Evolutionary conservation across 2,888 invertebrate species (phyloP), one percentile per base, ranked within the genome.

Genomic region (Drosophila anomalata): DNA sequence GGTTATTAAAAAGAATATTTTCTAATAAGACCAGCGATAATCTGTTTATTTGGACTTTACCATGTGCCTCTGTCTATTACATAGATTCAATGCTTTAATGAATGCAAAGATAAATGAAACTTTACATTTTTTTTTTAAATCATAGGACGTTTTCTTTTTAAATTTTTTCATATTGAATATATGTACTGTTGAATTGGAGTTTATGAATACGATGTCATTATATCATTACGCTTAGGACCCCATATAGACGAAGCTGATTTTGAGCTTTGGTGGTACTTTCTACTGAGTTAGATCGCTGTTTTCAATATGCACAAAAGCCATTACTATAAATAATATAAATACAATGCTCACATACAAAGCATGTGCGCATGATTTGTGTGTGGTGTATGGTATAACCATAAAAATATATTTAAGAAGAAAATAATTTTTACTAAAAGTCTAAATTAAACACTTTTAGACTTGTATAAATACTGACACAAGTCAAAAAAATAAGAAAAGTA

Each of bases 181-280:
- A 44, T 48, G 29, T 60, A 20, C 7, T n/a, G n/a, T n/a, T n/a
- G 11, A 26, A 31, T 22, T 20, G 22, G 22, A 24, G 12, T 12
- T 56, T 14, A 26, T 29, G 5, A 6, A 33, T 20, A 24, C 4
- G 2, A 50, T 26, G 36, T 42, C 52, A 39, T 41, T 22, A 50
- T 65, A 26, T 58, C 14, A 59, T 60, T 78, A 51, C 55, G 86
- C 78, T 80, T 83, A 86, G 82, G 81, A 80, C 80, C 81, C 87
- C 87, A 87, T 84, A 87, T 86, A 84, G 86, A 83, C 80, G 86
- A 82, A 82, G 73, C 82, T 82, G 82, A 76, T 85, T 90, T 90
- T 90, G 90, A 90, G 90, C 88, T 88, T 86, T 90, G 90, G 90
- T 89, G 90, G 90, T 90, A 90, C 90, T 90, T 90, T 90, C 90